Percentiles rank a stretch among this genome's conserved stretches.
Evolutionary conservation across 2,113 vertebrate species (phyloP).

Genomic region (Melanerpes aurifrons): DNA sequence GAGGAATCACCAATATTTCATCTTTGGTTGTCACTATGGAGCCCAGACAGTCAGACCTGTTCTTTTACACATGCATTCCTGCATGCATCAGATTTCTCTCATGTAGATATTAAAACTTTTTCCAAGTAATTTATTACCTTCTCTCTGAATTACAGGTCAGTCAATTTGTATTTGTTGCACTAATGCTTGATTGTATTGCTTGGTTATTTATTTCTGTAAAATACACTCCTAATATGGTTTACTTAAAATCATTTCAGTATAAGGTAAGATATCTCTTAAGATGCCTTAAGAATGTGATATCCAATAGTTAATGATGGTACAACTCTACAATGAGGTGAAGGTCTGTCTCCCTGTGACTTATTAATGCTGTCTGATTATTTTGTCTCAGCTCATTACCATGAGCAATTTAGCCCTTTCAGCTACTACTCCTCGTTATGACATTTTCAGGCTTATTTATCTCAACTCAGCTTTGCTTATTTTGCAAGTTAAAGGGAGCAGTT

Average conservation of each 20-base stretch:
- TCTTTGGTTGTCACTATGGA: neutral
- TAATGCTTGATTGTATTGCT: neutral
- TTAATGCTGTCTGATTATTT: neutral
- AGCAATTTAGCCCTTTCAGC: neutral
- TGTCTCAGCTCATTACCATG: neutral
- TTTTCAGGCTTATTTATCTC: conserved; percentile 8
- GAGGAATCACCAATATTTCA: neutral
- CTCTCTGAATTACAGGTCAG: neutral
- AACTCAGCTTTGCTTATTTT: neutral
- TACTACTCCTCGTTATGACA: neutral
- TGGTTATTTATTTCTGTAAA: neutral
- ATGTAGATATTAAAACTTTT: neutral
- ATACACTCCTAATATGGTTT: neutral
- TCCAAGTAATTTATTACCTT: neutral
- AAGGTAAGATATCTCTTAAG: neutral
- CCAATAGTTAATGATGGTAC: neutral
- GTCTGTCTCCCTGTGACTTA: neutral
- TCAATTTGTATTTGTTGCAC: neutral
- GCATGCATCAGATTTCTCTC: neutral
- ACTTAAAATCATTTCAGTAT: neutral
- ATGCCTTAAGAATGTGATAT: neutral
- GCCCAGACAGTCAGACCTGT: neutral
- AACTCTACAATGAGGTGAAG: neutral
- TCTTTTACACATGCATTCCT: neutral
- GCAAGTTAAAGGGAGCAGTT: neutral